Evolutionary conservation across 2,113 vertebrate genomes (phyloP).

Genomic region (Seriola quinqueradiata): DNA sequence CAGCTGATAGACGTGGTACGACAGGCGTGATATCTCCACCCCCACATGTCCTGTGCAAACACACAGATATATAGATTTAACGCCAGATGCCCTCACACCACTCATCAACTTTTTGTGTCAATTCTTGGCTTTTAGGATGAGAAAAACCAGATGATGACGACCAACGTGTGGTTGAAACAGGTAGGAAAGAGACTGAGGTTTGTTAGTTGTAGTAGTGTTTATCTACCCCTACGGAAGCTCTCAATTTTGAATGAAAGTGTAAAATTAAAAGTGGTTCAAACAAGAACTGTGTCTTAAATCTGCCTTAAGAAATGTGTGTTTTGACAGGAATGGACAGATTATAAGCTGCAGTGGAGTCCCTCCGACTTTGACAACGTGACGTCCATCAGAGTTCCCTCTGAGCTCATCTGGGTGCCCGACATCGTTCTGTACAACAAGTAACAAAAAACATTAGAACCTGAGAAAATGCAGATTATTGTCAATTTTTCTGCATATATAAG

Average conservation of each 20-base stretch:
- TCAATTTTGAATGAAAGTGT: not conserved
- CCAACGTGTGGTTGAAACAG: conserved; percentile 88
- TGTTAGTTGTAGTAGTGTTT: too few relatives aligned
- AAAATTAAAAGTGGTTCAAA: not conserved
- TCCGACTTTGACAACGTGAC: conserved; percentile 91
- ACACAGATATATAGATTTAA: not conserved
- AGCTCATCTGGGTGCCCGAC: conserved; percentile 93
- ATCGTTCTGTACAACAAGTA: conserved; percentile 98
- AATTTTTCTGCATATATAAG: not conserved
- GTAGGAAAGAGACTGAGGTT: not conserved
- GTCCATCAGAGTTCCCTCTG: conserved; percentile 92
- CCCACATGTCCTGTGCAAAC: not conserved
- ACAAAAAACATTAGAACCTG: not conserved
- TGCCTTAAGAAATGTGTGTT: not conserved
- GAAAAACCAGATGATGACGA: conserved; percentile 97
- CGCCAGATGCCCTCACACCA: not conserved
- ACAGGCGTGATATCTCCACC: not conserved
- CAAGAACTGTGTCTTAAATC: not conserved
- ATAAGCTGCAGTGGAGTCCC: conserved; percentile 92
- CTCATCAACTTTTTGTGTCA: not conserved
- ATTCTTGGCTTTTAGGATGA: conserved; percentile 85
- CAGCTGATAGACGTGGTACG: conserved; percentile 93
- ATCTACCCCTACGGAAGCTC: too few relatives aligned
- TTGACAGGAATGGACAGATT: conserved; percentile 92
- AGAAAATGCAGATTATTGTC: not conserved